Evolutionary conservation across 2,113 vertebrate species (phyloP), one percentile per base, ranked within the genome.

Genomic region (Telmatochromis sp.): DNA sequence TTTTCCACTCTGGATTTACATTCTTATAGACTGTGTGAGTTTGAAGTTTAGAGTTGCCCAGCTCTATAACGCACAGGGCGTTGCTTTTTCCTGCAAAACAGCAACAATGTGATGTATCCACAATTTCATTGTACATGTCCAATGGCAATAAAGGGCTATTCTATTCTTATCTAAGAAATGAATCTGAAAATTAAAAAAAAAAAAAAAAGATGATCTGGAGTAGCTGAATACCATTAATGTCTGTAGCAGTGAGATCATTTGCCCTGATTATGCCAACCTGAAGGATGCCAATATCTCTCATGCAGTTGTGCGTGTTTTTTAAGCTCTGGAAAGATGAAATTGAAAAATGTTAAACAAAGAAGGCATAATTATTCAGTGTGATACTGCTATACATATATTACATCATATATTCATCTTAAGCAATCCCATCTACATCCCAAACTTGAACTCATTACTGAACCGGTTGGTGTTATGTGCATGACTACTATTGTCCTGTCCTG

Each of bases 221-320:
- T 37, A 73, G 19, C 13, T 19, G 10, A 83, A 87, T 98, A 99
- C 98, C 98, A 95, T 98, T 97, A 93, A 98, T 96, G 93, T 99
- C 98, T 26, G 98, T 97, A 58, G 98, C 96, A 47, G 97, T 54
- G 80, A 99, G 96, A 87, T 99, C 98, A n/a, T 97, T 96, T 1
- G 98, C 98, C 87, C 96, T 98, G 86, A 99, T 93, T 81, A 99
- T 96, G 90, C 99, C 99, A 75, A 99, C 97, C 96, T 99, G 98
- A 68, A 99, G 96, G 90, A 99, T 97, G n/a, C 99, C 99, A 4
- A 99, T 31, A 1, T 99, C 98, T 45, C 95, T 96, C 15, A 97
- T 15, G 65, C 97, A 95, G 15, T 88, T 88, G 89, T 98, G 94
- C 1, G 97, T 97, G 89, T 98, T 98, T 89, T 87, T 97, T 57